A percentile compares a stretch with the other conserved stretches of the same genome.
These are phyloP conservation scores for Cryptoleucopteryx plumbea DNA, from an alignment of 2,113 vertebrate species.

Conservation along the genomic window DNA sequence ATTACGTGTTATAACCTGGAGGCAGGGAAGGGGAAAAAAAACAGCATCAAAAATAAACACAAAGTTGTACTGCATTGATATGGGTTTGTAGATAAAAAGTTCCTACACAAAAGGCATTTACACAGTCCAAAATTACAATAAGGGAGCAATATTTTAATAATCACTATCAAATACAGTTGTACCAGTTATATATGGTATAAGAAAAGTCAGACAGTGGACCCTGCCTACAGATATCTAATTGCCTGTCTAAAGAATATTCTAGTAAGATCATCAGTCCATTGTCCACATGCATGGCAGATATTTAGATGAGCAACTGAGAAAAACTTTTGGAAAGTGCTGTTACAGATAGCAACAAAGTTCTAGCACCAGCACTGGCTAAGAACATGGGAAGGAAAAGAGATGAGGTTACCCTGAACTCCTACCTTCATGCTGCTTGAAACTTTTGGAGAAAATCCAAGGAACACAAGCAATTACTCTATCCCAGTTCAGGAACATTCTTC, in stretches of 20 bases:
- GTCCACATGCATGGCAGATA: background rate
- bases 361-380: background rate
- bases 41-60: background rate
- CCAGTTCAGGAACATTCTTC: background rate
- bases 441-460: conserved; percentile 28
- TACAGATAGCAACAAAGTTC: background rate
- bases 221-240: background rate
- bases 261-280: background rate
- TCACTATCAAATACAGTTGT: background rate
- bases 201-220: background rate
- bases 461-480: background rate
- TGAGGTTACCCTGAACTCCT: conserved; percentile 27
- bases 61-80: background rate
- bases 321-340: background rate
- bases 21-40: background rate
- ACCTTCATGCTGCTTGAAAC: conserved; percentile 12
- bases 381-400: conserved; percentile 1
- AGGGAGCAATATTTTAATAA: background rate
- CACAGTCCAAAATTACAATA: background rate
- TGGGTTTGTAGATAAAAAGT: background rate
- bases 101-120: background rate
- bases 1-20: conserved; percentile 93
- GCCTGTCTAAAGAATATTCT: background rate
- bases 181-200: background rate
- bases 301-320: background rate